Conservation (phyloP, 1,140 invertebrate species). For the Ostrea denselamellosa region DNA sequence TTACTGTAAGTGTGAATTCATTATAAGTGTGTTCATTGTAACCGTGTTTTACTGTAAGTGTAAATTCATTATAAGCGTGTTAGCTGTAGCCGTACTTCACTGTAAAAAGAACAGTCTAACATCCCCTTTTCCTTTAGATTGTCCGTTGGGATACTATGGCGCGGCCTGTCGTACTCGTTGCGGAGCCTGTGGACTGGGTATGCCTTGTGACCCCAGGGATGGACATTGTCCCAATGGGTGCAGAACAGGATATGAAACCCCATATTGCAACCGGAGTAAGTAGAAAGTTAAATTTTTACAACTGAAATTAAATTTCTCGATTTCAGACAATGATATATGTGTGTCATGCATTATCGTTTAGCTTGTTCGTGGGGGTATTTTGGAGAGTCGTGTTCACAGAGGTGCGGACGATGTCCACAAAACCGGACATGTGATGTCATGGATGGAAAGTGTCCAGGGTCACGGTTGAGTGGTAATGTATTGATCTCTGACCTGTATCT, state of each 20-base stretch:
- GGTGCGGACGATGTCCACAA: background rate
- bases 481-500: too few relatives aligned
- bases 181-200: background rate
- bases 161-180: background rate
- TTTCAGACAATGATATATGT: background rate
- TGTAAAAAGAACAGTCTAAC: too few relatives aligned
- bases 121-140: background rate
- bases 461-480: background rate
- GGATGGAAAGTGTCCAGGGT: background rate
- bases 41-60: too few relatives aligned
- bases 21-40: too few relatives aligned
- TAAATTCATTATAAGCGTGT: too few relatives aligned
- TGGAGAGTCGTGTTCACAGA: background rate
- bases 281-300: background rate
- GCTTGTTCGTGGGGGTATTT: slow-evolving; percentile 1
- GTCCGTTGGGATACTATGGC: background rate
- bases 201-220: background rate
- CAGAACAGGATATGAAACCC: background rate
- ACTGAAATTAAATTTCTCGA: background rate
- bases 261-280: slow-evolving; percentile 13
- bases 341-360: background rate
- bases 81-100: too few relatives aligned
- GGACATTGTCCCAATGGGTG: background rate
- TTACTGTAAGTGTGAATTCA: too few relatives aligned
- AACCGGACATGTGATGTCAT: slow-evolving; percentile 1